Conservation (phyloP, 2,797 vertebrate species). For the Acanthurus tractus region DNA sequence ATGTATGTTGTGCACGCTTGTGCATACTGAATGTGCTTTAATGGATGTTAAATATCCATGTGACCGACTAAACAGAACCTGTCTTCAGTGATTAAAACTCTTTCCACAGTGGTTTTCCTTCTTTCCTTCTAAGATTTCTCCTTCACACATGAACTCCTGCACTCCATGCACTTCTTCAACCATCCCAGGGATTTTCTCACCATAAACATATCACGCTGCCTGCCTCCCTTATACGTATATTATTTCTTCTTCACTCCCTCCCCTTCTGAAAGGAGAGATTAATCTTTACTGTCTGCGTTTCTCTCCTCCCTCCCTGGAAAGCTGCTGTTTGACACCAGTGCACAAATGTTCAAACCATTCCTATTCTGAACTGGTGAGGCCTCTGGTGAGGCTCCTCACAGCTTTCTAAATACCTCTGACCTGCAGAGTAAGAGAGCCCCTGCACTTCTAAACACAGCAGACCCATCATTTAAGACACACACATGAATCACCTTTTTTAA, state of each 20-base stretch:
- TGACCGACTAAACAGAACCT: conserved; percentile 19
- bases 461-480: too few species aligned
- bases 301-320: conserved; percentile 6
- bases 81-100: conserved; percentile 28
- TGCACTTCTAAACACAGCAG: too few species aligned
- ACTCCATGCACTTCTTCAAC: neutral
- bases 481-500: too few species aligned
- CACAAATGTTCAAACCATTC: too few species aligned
- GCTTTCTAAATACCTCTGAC: too few species aligned
- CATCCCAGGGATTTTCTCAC: conserved; percentile 5
- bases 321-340: neutral
- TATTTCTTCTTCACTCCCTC: conserved; percentile 13
- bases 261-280: conserved; percentile 25
- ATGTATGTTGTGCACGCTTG: conserved; percentile 10
- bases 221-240: conserved; percentile 32
- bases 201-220: conserved; percentile 5
- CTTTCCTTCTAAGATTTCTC: conserved; percentile 4
- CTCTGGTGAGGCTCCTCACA: too few species aligned
- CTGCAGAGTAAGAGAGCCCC: too few species aligned
- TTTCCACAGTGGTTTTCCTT: neutral
- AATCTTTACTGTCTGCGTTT: conserved; percentile 8
- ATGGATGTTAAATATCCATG: conserved; percentile 32
- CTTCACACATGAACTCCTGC: conserved; percentile 30
- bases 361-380: too few species aligned
- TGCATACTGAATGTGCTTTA: conserved; percentile 11